These are phyloP conservation scores for Anseranas semipalmata DNA, from an alignment of 2,113 vertebrate genomes.

Conservation along the genomic window DNA sequence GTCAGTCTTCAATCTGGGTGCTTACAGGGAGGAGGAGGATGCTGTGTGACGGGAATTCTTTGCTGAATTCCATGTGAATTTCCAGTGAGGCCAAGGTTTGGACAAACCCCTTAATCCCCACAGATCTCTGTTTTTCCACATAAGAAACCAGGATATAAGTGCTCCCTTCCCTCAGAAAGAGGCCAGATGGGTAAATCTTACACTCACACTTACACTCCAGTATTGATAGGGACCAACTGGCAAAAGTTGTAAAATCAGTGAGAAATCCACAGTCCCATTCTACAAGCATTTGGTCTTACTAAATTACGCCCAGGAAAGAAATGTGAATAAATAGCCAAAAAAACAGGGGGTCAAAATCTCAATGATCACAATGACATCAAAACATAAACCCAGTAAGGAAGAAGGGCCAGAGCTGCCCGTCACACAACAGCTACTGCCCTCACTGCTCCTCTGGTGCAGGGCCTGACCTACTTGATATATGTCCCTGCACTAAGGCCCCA, in stretches of 20 bases:
- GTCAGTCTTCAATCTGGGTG: not conserved
- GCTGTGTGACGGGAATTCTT: not conserved
- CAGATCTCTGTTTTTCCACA: not conserved
- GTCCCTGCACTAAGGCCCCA: slow-evolving; percentile 16
- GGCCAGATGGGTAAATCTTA: not conserved
- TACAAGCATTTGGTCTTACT: not conserved
- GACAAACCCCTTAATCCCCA: not conserved
- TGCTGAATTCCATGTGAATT: not conserved
- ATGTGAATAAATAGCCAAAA: not conserved
- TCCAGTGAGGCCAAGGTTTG: not conserved
- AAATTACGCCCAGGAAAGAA: not conserved
- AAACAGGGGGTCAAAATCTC: not conserved
- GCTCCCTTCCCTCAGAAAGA: not conserved
- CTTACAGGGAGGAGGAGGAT: not conserved
- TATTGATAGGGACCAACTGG: not conserved
- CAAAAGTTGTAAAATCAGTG: not conserved
- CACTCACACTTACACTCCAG: not conserved
- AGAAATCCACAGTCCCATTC: not conserved
- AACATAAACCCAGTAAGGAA: not conserved
- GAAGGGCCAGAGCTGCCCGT: not conserved
- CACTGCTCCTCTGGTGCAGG: not conserved
- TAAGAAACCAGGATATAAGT: not conserved
- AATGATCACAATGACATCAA: not conserved
- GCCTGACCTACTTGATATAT: slow-evolving; percentile 44
- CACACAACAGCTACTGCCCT: not conserved